A percentile compares a stretch with the other conserved stretches of the same genome.
Evolutionary conservation across 2,888 invertebrate species (phyloP).

Genomic region (Unio pictorum): DNA sequence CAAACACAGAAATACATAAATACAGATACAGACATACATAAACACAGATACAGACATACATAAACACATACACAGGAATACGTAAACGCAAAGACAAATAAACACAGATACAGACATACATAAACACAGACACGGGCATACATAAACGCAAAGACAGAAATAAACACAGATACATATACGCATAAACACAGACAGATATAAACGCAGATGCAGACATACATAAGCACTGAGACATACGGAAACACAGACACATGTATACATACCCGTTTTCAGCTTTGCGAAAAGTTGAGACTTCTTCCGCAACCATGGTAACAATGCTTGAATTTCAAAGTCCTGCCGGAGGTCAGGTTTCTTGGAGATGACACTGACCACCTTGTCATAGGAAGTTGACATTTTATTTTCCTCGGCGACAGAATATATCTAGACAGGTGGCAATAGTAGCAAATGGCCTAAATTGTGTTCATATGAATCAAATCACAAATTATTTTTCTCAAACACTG

Average conservation of each 20-base stretch:
- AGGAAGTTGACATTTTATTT: conserved; percentile 34
- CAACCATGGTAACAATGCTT: conserved; percentile 60
- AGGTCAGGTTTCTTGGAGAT: conserved; percentile 53
- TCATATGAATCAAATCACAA: no score
- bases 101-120: neutral
- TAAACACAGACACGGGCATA: no score
- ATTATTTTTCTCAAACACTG: no score
- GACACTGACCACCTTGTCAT: conserved; percentile 56
- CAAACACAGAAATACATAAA: no score
- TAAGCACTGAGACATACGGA: neutral
- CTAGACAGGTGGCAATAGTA: no score
- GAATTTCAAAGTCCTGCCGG: conserved; percentile 62
- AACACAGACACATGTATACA: conserved; percentile 7
- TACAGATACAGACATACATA: neutral
- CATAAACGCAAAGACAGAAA: no score
- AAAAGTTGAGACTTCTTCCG: conserved; percentile 61
- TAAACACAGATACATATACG: no score
- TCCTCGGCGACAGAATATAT: no score
- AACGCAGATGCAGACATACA: neutral
- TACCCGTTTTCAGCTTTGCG: conserved; percentile 59
- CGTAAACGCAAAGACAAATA: no score
- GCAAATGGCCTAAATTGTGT: no score
- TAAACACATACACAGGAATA: no score
- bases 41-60: neutral
- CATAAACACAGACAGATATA: no score